Percentiles rank a stretch among this genome's conserved stretches.
Conservation (phyloP, 1,140 invertebrate species). For the Eubasilissa regina region DNA sequence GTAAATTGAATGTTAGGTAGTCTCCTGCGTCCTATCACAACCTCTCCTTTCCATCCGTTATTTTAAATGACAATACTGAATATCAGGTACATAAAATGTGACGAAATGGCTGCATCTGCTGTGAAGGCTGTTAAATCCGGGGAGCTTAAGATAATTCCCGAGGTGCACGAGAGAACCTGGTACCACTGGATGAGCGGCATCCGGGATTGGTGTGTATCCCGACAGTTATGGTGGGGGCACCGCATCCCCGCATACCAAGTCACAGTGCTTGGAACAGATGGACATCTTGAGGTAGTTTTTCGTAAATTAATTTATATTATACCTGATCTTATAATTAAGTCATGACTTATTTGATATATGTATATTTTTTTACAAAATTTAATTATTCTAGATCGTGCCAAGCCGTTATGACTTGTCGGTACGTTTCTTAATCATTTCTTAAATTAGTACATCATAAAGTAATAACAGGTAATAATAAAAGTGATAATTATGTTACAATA, state of each 20-base stretch:
- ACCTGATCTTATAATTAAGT: not conserved
- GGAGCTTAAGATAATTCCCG: slow-evolving; percentile 93
- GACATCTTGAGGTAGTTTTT: slow-evolving; percentile 25
- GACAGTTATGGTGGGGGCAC: slow-evolving; percentile 99
- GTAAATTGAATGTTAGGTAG: too few relatives aligned
- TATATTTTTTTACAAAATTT: not conserved
- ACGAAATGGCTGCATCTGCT: slow-evolving; percentile 88
- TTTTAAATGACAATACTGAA: not conserved
- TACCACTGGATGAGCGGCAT: slow-evolving; percentile 96
- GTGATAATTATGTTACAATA: too few relatives aligned
- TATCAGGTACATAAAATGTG: slow-evolving; percentile 80
- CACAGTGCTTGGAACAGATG: slow-evolving; percentile 72
- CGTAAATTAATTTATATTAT: too few relatives aligned
- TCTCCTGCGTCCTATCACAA: too few relatives aligned
- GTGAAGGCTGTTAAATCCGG: slow-evolving; percentile 86
- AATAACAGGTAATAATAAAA: too few relatives aligned
- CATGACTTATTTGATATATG: not conserved
- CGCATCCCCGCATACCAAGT: slow-evolving; percentile 96
- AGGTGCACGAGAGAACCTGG: slow-evolving; percentile 95
- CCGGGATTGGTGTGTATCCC: slow-evolving; percentile 93
- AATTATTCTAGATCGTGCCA: too few relatives aligned
- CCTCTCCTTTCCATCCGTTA: too few relatives aligned
- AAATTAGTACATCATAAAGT: too few relatives aligned
- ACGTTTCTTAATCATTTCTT: too few relatives aligned
- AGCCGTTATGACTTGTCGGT: too few relatives aligned